phyloP scores from a whole-genome alignment of 2,113 vertebrate genomes.

The Dunckerocampus dactyliophorus region DNA sequence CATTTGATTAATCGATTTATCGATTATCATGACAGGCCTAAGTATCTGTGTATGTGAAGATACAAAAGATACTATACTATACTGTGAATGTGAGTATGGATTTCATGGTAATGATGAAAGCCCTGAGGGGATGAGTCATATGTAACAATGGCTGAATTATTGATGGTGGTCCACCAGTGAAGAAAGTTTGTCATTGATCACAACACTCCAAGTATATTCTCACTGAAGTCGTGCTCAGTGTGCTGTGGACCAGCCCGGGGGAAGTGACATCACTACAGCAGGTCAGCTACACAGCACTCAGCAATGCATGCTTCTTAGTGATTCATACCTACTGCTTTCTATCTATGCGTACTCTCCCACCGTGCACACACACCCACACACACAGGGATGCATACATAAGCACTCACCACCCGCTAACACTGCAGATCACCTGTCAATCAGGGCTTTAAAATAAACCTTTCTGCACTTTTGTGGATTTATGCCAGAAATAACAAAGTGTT shows the following conservation, averaged over 20 bases:
- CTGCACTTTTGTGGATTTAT: conserved; percentile 12
- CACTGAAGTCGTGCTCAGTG: conserved; percentile 17
- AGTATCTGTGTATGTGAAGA: neutral
- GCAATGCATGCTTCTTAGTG: conserved; percentile 32
- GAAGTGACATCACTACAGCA: conserved; percentile 40
- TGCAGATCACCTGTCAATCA: conserved; percentile 54
- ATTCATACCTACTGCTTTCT: conserved; percentile 39
- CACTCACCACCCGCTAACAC: conserved; percentile 28
- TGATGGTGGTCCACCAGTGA: conserved; percentile 28
- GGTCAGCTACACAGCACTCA: conserved; percentile 10
- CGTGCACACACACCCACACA: conserved; percentile 21
- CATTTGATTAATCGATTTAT: too few species aligned
- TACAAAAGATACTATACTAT: too few species aligned
- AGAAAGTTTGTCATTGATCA: conserved; percentile 42
- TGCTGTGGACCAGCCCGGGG: conserved; percentile 38
- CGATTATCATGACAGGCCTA: too few species aligned
- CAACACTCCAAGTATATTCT: conserved; percentile 21
- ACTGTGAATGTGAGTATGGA: conserved; percentile 13
- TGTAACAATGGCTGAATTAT: conserved; percentile 28
- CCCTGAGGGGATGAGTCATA: conserved; percentile 32
- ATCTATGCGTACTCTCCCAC: conserved; percentile 3
- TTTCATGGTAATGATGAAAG: conserved; percentile 38
- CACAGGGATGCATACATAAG: conserved; percentile 50
- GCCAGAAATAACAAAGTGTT: conserved; percentile 5
- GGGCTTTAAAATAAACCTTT: conserved; percentile 23